Evolutionary conservation across 2,797 vertebrate species (phyloP), one percentile per base, ranked within the genome.

Genomic region (Melanogrammus aeglefinus): DNA sequence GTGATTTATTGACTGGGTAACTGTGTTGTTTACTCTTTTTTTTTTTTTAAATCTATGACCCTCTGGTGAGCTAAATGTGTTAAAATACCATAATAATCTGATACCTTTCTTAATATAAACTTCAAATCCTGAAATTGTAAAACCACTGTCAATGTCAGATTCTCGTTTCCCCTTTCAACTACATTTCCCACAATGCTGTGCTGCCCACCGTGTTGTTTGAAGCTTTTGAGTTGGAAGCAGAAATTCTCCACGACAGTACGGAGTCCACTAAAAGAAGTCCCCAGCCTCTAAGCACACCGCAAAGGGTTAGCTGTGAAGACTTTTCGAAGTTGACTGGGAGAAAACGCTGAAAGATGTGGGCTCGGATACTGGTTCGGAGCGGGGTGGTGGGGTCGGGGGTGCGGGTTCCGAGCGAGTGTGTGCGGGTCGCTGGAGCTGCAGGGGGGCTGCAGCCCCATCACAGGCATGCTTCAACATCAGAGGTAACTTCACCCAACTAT

Each of bases 131-230:
- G 47, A 57, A 18, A 57, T 18, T 18, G 16, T 14, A 18, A 21
- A 6, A 1, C 18, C 4, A 21, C 47, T 57, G 47, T 57, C 47
- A 57, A 12, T 16, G 2, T 44, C 13, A 16, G 10, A 44, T 18
- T 21, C 16, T 1, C 29, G 14, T 13, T 71, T 8, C 27, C 29
- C 16, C 29, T 18, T 72, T 10, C 0, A 76, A 94, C 94, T 95
- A 88, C 94, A 92, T 89, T 85, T 92, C 92, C 94, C 94, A 90
- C 5, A 84, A 92, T 79, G 70, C 73, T 7, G 74, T 14, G 5
- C 51, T 3, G 31, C 27, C 3, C 73, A 12, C 7, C 72, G 29
- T 77, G 86, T n/a, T 76, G 0, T 72, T 33, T 80, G 78, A 73
- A 79, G 82, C 86, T 84, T 86, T 86, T 84, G 79, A 83, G 75